A percentile compares a stretch with the other conserved stretches of the same genome.
Conservation (phyloP, 2,797 vertebrate species). For the Taenioides sp. region DNA sequence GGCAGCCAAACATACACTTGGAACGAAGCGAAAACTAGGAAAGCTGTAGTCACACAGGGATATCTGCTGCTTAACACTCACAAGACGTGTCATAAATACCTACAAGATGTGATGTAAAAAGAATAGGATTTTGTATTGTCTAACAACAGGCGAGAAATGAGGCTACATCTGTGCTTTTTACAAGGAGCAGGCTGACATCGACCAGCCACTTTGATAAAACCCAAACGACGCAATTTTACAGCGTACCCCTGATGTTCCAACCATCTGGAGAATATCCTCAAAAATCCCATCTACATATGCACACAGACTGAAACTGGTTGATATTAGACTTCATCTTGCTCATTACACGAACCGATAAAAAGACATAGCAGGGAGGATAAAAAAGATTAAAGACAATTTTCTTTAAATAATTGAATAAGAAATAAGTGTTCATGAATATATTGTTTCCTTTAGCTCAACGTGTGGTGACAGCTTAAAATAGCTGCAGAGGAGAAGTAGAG, state of each 20-base stretch:
- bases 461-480: slow-evolving; percentile 23
- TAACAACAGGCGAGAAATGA: slow-evolving; percentile 19
- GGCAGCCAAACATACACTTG: slow-evolving; percentile 20
- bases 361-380: slow-evolving; percentile 37
- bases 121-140: slow-evolving; percentile 30
- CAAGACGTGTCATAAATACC: slow-evolving; percentile 38
- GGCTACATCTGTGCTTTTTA: slow-evolving; percentile 30
- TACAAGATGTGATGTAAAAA: slow-evolving; percentile 16
- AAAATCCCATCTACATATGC: slow-evolving; percentile 28
- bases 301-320: slow-evolving; percentile 21
- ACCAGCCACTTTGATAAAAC: slow-evolving; percentile 48
- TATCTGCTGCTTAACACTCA: neutral
- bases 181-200: slow-evolving; percentile 55
- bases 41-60: slow-evolving; percentile 13
- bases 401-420: slow-evolving; percentile 44
- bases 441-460: slow-evolving; percentile 19
- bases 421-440: slow-evolving; percentile 34
- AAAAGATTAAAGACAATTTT: slow-evolving; percentile 48
- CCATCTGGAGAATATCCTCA: slow-evolving; percentile 60
- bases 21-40: slow-evolving; percentile 11
- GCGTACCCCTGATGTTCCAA: slow-evolving; percentile 47
- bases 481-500: slow-evolving; percentile 2
- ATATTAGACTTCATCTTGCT: slow-evolving; percentile 57
- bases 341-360: slow-evolving; percentile 55
- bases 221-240: slow-evolving; percentile 37